phyloP scores from a whole-genome alignment of 1,140 invertebrate species.

The Tribolium madens region DNA sequence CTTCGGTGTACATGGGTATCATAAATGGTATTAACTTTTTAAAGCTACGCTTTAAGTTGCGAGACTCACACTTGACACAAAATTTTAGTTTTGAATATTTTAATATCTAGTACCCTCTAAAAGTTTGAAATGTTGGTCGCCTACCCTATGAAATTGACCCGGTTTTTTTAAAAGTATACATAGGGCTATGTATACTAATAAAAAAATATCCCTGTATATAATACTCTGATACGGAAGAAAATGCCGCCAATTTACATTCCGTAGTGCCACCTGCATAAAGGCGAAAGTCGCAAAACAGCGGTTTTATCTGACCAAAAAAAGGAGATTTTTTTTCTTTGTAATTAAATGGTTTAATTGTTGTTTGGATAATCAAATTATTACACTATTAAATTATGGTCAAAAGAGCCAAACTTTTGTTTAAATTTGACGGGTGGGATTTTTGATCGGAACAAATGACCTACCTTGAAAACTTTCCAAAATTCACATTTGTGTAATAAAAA shows the following conservation, averaged over 20 bases:
- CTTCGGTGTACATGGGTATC: too few species aligned
- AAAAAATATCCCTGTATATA: too few species aligned
- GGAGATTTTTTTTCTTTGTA: slow-evolving; percentile 23
- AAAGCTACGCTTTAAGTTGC: too few species aligned
- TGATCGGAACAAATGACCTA: neutral
- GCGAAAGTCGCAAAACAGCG: neutral
- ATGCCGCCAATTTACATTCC: neutral
- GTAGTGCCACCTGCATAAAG: neutral
- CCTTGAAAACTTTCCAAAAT: neutral
- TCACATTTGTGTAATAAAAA: too few species aligned
- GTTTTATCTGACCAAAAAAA: neutral
- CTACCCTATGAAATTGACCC: too few species aligned
- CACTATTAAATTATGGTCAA: neutral
- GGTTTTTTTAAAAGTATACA: too few species aligned
- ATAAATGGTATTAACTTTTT: too few species aligned
- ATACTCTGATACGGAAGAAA: neutral
- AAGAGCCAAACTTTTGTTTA: neutral
- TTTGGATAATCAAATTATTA: neutral
- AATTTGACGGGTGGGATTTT: neutral
- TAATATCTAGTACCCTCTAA: too few species aligned
- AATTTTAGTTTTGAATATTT: too few species aligned
- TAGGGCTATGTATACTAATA: too few species aligned
- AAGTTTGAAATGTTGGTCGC: too few species aligned
- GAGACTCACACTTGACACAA: too few species aligned
- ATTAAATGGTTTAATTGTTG: slow-evolving; percentile 14